Evolutionary conservation across 2,888 invertebrate species (phyloP), one percentile per base, ranked within the genome.

Genomic region (Mesodorylaimus sp.): DNA sequence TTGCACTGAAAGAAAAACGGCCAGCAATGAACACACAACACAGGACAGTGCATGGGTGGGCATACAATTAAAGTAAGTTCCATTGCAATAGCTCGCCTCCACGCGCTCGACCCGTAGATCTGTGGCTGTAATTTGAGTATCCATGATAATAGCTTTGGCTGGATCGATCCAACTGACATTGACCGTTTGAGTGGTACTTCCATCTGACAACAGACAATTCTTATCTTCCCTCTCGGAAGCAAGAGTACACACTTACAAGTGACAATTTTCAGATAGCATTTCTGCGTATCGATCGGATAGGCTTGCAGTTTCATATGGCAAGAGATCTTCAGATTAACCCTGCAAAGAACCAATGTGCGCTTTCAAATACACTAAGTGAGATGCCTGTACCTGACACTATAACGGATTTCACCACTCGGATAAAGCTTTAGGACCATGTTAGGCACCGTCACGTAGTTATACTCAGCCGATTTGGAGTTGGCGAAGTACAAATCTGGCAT

Each of bases 361-460:
- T n/a, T n/a, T n/a, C n/a, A n/a, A n/a, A n/a, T n/a, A n/a, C n/a
- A n/a, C n/a, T n/a, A n/a, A n/a, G n/a, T n/a, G n/a, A n/a, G n/a
- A n/a, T n/a, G n/a, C n/a, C n/a, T n/a, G n/a, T 26, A 48, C 48
- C 48, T 42, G 3, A 25, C 25, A 19, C 48, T 37, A 25, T 29
- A 43, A 3, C 48, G 41, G 16, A 48, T 24, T 5, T 16, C 2
- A 7, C 48, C 48, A 13, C 19, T 27, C 2, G 39, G 29, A 2
- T 43, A 48, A 2, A 48, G 25, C 21, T 37, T 39, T 3, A 43
- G 7, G 2, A 25, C 24, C n/a, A 41, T 39, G 25, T 48, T 48
- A n/a, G 48, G 48, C 42, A 48, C 48, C 5, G 37, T 48, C 29
- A 48, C 28, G 16, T 29, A 25, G 28, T 48, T 48, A 25, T 42